Conservation (phyloP, 2,113 vertebrate genomes). For the Eubucco bourcierii region DNA sequence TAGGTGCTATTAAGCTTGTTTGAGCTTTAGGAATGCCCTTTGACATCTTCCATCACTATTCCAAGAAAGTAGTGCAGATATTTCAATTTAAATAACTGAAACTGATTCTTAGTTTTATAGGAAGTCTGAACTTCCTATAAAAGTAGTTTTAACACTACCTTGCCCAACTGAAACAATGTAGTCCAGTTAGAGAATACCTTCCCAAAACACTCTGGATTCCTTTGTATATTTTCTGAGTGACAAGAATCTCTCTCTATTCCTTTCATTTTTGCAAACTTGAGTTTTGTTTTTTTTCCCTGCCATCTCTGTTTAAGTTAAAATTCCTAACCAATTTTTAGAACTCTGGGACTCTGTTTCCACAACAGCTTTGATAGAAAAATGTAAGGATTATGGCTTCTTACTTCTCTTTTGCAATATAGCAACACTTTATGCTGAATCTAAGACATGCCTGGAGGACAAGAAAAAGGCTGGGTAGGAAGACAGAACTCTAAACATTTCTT, state of each 20-base stretch:
- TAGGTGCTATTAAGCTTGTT: not conserved
- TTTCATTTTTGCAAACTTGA: constrained; percentile 8
- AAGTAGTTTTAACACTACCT: not conserved
- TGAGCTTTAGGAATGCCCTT: constrained; percentile 37
- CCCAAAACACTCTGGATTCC: not conserved
- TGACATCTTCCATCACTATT: constrained; percentile 5
- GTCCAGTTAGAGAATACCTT: not conserved
- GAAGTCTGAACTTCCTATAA: too few relatives aligned
- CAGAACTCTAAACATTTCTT: constrained; percentile 22
- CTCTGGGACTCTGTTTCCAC: not conserved
- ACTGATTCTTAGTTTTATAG: not conserved
- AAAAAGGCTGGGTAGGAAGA: constrained; percentile 7
- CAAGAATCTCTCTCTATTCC: not conserved
- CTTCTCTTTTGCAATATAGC: constrained; percentile 53
- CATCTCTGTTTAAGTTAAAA: not conserved
- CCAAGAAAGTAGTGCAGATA: not conserved
- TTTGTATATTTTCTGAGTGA: not conserved
- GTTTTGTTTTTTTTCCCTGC: not conserved
- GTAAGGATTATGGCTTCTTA: constrained; percentile 18
- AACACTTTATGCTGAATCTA: constrained; percentile 51
- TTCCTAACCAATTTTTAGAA: not conserved
- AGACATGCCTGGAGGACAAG: constrained; percentile 24
- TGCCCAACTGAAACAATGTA: not conserved
- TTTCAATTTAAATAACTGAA: not conserved
- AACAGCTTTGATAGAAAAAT: not conserved